Evolutionary conservation across 2,888 invertebrate species (phyloP), one percentile per base, ranked within the genome.

Genomic region (Pandemis cinnamomeana): DNA sequence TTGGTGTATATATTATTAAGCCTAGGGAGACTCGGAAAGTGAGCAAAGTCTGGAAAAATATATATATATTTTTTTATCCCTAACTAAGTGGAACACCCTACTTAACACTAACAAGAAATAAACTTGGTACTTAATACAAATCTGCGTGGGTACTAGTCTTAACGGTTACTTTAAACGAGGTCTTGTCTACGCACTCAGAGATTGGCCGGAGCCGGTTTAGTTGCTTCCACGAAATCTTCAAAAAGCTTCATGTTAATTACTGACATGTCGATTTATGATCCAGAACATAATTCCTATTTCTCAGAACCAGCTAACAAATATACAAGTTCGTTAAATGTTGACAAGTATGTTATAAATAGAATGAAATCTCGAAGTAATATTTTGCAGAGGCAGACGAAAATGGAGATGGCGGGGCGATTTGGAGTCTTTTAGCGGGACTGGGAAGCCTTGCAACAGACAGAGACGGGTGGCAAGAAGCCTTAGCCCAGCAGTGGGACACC

Each of bases 211-310:
- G 46, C 41, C 42, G 15, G n/a, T 36, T 20, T 11, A 63, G 42
- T 6, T 8, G 61, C 51, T 63, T 63, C 41, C 13, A 13, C 20
- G 36, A 61, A 55, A 55, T 53, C 15, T 48, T 27, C 69, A 20
- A n/a, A 44, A 8, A 44, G 7, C 7, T 44, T 44, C 8, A 20
- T 42, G 44, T 44, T 63, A 63, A 63, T 68, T 58, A 42, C 53
- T 68, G 46, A 42, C 63, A 46, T 51, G 5, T 63, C 63, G 63
- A 71, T 71, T 71, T 68, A 58, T 5, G 62, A 61, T 41, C 41
- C 27, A 11, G 4, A 53, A 53, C 53, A n/a, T n/a, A 7, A n/a
- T n/a, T 46, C 62, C 27, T 0, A 13, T 10, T 53, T 15, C 51
- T 48, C 7, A 64, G 20, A 6, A 48, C 20, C 4, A 27, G 10